Evolutionary conservation across 2,888 invertebrate genomes (phyloP), one percentile per base, ranked within the genome.

Genomic region (Oligia latruncula): DNA sequence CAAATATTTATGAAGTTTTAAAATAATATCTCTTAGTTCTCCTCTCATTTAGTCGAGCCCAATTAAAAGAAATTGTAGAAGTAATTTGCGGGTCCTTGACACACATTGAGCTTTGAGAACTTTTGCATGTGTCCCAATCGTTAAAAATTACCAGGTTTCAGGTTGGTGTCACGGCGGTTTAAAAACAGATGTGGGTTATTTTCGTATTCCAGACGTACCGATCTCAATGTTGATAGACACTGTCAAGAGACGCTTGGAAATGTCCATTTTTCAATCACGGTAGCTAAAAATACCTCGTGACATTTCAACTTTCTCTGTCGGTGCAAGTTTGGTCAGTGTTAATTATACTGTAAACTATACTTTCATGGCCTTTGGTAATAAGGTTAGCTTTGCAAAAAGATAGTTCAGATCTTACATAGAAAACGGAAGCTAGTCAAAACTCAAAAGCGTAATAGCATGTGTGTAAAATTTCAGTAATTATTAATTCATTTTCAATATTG

Each of bases 171-270:
- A 93, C 90, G 80, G 71, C 87, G 75, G 87, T 89, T 87, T 89
- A 91, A 93, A 95, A 94, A 94, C 93, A 92, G 89, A 91, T 88
- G 89, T 80, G 82, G 71, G 90, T 87, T 95, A 95, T 95, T 95
- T 94, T 89, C 77, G 92, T 90, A 77, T 83, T 84, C 84, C 83
- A 89, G 86, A 80, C 77, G 82, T 77, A 76, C 75, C 72, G 86
- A 88, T 87, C 86, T 87, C 75, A 83, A 88, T 86, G 87, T 80
- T 91, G 90, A 91, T 84, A 88, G 89, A 85, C 87, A 84, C 66
- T 84, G 86, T 83, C 86, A 84, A 81, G 66, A 66, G 71, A 82
- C 78, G 60, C 71, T 83, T 81, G 67, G 43, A 83, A 55, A 80
- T 75, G 60, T 74, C 66, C 60, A 82, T 80, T 78, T 80, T 65